Evolutionary conservation across 2,797 vertebrate species (phyloP), one percentile per base, ranked within the genome.

Genomic region (Catamblyrhynchus diadema): DNA sequence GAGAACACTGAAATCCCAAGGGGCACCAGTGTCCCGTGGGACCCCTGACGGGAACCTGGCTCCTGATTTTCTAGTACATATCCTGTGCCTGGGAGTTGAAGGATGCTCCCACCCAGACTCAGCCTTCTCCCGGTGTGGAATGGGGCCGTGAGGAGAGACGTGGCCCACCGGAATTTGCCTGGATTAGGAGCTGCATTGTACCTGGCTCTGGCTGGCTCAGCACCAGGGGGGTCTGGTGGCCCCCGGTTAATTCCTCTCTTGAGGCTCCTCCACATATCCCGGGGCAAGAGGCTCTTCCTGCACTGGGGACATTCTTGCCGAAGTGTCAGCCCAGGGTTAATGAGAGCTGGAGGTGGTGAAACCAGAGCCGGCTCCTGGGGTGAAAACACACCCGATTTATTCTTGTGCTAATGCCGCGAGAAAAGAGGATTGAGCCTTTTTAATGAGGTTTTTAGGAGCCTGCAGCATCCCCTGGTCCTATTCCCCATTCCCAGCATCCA

Each of bases 101-200:
- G 44, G 78, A 54, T 79, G 92, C 86, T 83, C 75, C 12, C 8
- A 37, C 41, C 39, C 35, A 8, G 2, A 3, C 12, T 25, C 23
- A 12, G 6, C 35, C 70, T 14, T 24, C 41, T 37, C 60, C 28
- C 0, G 0, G 7, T 1, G 48, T 21, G 5, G 32, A 51, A 37
- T 0, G 61, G 32, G 61, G 53, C 45, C 56, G 8, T 1, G 15
- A 41, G 32, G 14, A 45, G 51, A 10, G 45, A 42, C 0, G 20
- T 1, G 62, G 39, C 67, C 57, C 86, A 33, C 5, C 1, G 47
- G 86, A 51, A 92, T 44, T 86, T 11, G 45, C 79, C n/a, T 2
- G 94, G 94, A 94, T 96, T 90, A 94, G 89, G 81, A 69, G 66
- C 57, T 54, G 71, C 84, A 60, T 94, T 92, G 91, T 95, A 87